Conservation (phyloP, 2,113 vertebrate genomes). For the Azemiops feae region DNA sequence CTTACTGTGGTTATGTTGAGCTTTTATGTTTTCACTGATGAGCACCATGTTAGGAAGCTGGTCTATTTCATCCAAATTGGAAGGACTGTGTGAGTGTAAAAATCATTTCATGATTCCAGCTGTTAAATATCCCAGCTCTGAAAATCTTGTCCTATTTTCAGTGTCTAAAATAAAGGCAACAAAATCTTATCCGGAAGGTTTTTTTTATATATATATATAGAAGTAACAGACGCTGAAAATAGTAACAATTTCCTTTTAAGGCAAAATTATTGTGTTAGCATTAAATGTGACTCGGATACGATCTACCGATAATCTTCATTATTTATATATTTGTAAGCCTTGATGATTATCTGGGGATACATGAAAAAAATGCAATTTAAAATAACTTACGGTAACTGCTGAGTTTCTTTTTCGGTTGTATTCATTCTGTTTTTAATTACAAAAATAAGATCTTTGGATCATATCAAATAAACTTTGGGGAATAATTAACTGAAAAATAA, state of each 20-base stretch:
- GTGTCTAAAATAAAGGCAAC: neutral
- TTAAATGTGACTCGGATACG: neutral
- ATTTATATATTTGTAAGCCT: neutral
- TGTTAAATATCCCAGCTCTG: neutral
- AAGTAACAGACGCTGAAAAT: neutral
- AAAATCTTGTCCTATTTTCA: neutral
- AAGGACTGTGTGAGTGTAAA: neutral
- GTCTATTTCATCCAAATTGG: neutral
- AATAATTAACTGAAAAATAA: neutral
- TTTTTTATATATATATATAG: neutral
- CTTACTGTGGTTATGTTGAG: neutral
- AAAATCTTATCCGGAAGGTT: neutral
- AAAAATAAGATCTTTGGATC: constrained; percentile 9
- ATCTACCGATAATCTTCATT: neutral
- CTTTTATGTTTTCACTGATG: constrained; percentile 11
- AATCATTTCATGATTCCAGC: neutral
- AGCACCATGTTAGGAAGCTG: neutral
- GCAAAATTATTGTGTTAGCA: neutral
- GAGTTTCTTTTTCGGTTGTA: neutral
- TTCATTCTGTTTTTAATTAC: neutral
- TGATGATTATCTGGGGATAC: neutral
- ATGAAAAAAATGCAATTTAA: neutral
- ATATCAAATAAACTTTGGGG: constrained; percentile 5
- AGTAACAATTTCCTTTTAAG: neutral
- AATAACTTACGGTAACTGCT: neutral